These are phyloP conservation scores for Sula dactylatra DNA, from an alignment of 2,113 vertebrate genomes.

Conservation along the genomic window DNA sequence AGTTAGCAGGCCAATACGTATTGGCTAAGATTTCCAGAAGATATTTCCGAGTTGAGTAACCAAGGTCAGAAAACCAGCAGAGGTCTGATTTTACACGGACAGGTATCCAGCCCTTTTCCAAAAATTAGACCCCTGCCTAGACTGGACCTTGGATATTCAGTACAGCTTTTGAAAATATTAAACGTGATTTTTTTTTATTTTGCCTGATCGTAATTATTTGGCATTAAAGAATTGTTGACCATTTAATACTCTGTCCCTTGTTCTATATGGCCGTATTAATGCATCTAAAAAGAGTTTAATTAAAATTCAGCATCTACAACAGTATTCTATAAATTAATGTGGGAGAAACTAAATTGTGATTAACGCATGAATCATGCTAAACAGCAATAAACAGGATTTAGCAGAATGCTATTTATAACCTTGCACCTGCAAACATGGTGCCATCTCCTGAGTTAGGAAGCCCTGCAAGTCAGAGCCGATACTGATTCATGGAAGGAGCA, in stretches of 20 bases:
- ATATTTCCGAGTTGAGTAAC: neutral
- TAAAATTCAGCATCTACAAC: constrained; percentile 62
- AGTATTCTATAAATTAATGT: constrained; percentile 45
- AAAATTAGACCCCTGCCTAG: constrained; percentile 4
- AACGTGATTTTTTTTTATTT: neutral
- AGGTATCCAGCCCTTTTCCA: constrained; percentile 39
- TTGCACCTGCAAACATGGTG: constrained; percentile 24
- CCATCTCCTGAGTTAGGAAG: constrained; percentile 71
- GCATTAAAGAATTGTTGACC: neutral
- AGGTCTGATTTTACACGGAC: neutral
- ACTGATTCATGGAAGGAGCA: neutral
- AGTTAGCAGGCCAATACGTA: neutral
- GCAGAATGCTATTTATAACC: constrained; percentile 53
- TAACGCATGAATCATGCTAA: constrained; percentile 27
- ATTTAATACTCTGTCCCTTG: neutral
- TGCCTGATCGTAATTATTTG: neutral
- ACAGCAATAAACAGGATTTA: constrained; percentile 48
- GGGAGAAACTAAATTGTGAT: constrained; percentile 47
- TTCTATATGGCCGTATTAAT: neutral
- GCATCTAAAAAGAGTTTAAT: constrained; percentile 1
- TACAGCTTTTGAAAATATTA: neutral
- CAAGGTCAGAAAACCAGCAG: neutral
- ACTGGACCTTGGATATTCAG: neutral
- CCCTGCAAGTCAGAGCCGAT: neutral
- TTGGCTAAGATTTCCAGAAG: neutral